Base-by-base conservation (phyloP, 2,888 invertebrate genomes). In the Pammene aurita region DNA sequence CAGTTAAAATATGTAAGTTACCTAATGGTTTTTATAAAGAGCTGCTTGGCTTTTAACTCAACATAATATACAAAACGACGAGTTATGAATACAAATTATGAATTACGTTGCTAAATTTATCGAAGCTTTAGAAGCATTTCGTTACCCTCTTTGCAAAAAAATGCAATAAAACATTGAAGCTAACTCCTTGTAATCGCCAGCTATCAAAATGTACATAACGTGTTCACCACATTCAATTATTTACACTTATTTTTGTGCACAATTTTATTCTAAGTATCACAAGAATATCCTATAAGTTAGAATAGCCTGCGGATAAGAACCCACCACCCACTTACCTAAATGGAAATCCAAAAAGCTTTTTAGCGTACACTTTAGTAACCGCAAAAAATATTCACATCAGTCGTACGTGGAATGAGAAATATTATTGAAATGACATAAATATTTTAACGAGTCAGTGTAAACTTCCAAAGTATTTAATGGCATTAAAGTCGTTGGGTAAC, bases 361-460 rank as follows among this genome's bases (percentile, higher is more conserved):
- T 55, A 64, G 44, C 60, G 65, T 65, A 60, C 46, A 54, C 60
- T 65, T 69, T 65, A 46, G 48, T 65, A 18, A 58, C 58, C 58
- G 41, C 44, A 58, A 64, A 69, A 62, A 65, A 65, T 65, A 65
- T 65, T 69, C 69, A 65, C 65, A 60, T 60, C 41, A 65, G 34
- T 35, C 41, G 57, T 64, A 68, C 54, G 58, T 65, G 65, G 52
- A 55, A 41, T 16, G 58, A 54, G 50, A 65, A 55, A 52, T 64
- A 65, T 64, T 60, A 58, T 63, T 60, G 55, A 55, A 70, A 57
- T 14, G n/a, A 18, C 80, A 77, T 82, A 79, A 83, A 81, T 79
- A 78, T 82, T 84, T 80, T 78, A 80, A 83, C 78, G 81, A 79
- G 76, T 77, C 69, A 76, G 79, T 84, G 83, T 81, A 79, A 83